These are phyloP conservation scores for Sphaeridia pumilis DNA, from an alignment of 2,888 invertebrate genomes.

Conservation along the genomic window DNA sequence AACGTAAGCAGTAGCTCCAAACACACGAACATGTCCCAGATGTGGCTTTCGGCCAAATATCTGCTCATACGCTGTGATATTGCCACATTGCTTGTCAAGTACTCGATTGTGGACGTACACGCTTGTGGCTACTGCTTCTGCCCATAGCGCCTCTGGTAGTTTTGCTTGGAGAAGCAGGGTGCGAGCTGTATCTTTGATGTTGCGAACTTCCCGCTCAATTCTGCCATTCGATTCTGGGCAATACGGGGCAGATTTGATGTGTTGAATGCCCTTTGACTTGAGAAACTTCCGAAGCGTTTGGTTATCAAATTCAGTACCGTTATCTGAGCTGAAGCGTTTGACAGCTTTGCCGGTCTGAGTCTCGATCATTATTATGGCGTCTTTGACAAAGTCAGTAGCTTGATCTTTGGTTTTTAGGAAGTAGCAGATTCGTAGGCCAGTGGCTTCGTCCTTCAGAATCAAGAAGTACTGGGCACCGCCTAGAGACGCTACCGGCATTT, in stretches of 20 bases:
- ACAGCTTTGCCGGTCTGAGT: conserved; percentile 17
- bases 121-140: conserved; percentile 38
- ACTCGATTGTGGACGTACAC: conserved; percentile 37
- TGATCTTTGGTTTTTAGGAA: conserved; percentile 10
- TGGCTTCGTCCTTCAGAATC: conserved; percentile 8
- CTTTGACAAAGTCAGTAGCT: background rate
- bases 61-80: conserved; percentile 30
- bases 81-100: conserved; percentile 15
- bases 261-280: conserved; percentile 35
- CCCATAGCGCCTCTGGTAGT: conserved; percentile 37
- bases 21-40: conserved; percentile 25
- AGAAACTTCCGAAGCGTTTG: conserved; percentile 31
- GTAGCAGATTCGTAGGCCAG: conserved; percentile 3
- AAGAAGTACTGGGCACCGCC: conserved; percentile 9
- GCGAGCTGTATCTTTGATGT: conserved; percentile 36
- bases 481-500: conserved; percentile 6
- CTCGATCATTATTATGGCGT: conserved; percentile 11
- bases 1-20: conserved; percentile 32
- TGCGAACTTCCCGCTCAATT: conserved; percentile 37
- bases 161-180: conserved; percentile 34
- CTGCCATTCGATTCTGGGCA: conserved; percentile 38
- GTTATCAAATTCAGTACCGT: conserved; percentile 18
- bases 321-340: conserved; percentile 12
- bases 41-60: conserved; percentile 30
- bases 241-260: conserved; percentile 37